Evolutionary conservation across 2,888 invertebrate genomes (phyloP).

Genomic region (Amiota mariae): DNA sequence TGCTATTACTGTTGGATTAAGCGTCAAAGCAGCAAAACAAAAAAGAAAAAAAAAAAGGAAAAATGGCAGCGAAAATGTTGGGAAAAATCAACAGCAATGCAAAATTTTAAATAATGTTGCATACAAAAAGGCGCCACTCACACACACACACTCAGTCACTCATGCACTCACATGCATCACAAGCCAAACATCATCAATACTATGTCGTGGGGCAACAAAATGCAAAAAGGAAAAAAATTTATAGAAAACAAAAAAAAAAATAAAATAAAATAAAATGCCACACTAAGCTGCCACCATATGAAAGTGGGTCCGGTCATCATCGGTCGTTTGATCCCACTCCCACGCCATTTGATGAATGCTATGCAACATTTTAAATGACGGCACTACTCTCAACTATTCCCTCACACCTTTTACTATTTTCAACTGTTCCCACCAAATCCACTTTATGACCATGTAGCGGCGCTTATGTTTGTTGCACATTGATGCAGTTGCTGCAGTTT

Average conservation of each 20-base stretch:
- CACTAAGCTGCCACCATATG: constrained; percentile 16
- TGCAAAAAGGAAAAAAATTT: constrained; percentile 17
- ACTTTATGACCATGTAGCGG: not conserved
- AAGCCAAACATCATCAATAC: constrained; percentile 57
- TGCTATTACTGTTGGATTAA: not conserved
- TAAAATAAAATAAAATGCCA: too few relatives aligned
- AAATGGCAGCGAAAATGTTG: constrained; percentile 1
- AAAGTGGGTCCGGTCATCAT: not conserved
- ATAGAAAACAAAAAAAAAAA: not conserved
- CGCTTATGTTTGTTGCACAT: constrained; percentile 24
- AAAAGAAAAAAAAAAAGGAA: not conserved
- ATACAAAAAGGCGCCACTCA: constrained; percentile 37
- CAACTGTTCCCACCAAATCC: not conserved
- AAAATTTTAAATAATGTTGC: constrained; percentile 44
- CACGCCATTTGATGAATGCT: not conserved
- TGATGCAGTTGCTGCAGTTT: constrained; percentile 26
- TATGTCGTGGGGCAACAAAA: constrained; percentile 10
- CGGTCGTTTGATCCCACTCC: constrained; percentile 30
- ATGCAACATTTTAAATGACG: not conserved
- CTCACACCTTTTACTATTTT: not conserved
- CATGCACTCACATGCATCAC: not conserved
- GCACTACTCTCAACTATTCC: not conserved
- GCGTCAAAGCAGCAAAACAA: constrained; percentile 4
- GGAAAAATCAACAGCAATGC: constrained; percentile 8
- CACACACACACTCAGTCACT: constrained; percentile 42